Base-by-base conservation (phyloP, 2,113 vertebrate genomes). In the Lycocorax pyrrhopterus region DNA sequence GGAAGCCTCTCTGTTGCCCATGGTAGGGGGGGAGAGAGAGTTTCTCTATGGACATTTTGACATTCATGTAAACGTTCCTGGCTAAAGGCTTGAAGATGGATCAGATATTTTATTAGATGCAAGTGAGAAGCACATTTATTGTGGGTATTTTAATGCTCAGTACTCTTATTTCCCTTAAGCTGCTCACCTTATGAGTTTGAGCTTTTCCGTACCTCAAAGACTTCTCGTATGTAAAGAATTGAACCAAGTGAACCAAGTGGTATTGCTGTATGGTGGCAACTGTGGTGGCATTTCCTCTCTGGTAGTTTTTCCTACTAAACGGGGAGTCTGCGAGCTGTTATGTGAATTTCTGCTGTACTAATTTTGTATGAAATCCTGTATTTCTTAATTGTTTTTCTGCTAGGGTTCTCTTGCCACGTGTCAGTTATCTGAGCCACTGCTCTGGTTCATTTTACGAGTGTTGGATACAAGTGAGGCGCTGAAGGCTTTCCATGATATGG, bases 401-500 rank as follows among this genome's bases (percentile, higher is more conserved):
- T 80, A 99, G 99, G 99, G 99, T 23, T 99, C 99, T 82, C 99
- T 99, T 10, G 99, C 99, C 58, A 99, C 99, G 18, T 99, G 99
- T 94, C 99, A 99, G 97, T 98, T 99, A 86, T 99, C 99, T 7
- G 99, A 99, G 95, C 99, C 99, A 29, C 97, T 99, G 27, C 96
- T 99, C 30, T 99, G 99, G 99, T 99, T 99, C 93, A 99, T 99
- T 96, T 98, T 99, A 73, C 98, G 99, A 93, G 99, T 99, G 12
- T 74, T 99, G 98, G 99, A 99, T 95, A 99, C 99, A 84, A 99
- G 99, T 59, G 99, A 99, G 58, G 99, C 99, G 58, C 98, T 99
- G 69, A 99, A 99, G 98, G 99, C 99, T 75, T 99, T 99, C 90
- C 99, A 99, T 58, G 99, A 99, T 95, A 99, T 99, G 99, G 99